Evolutionary conservation across 2,888 invertebrate genomes (phyloP), one percentile per base, ranked within the genome.

Genomic region (Oasisia sp.): DNA sequence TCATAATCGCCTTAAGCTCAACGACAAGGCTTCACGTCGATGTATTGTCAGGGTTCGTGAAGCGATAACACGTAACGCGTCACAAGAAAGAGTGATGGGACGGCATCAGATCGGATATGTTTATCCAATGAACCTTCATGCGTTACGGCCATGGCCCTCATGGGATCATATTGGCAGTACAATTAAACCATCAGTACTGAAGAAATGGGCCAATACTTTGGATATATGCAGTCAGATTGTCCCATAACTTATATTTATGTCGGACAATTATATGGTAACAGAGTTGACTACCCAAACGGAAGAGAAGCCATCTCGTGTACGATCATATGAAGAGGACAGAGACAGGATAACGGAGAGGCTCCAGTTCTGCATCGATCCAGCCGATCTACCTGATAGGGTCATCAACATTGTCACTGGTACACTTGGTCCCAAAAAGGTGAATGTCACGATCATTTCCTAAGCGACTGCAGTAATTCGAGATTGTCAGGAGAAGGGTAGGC

Each of bases 91-190:
- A 89, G 11, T 32, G 90, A 32, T 92, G 92, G 92, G 89, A 92
- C 89, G 92, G 89, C 27, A 92, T 92, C 32, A 94, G 94, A 94
- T 93, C 93, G 90, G 94, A 94, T 91, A 94, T 94, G 94, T 94
- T 93, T 91, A 95, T 94, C 32, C 94, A 94, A 91, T 93, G 94
- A 0, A 95, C 94, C 5, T 94, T 94, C 92, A 94, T 94, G 94
- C 74, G 94, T n/a, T 94, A 94, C 93, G 94, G 94, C 4, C 94
- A 94, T 93, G 94, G 94, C 0, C 92, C 92, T 5, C 45, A 92
- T 12, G 94, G 94, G 3, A 93, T 94, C 27, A 93, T n/a, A n/a
- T 95, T 38, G 94, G 95, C 32, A 93, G 94, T 27, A 94, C 93
- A 7, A 92, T 94, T 0, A 94, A 94, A 32, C 93, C 93, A 92